Evolutionary conservation across 1,140 invertebrate genomes (phyloP).

Genomic region (Leptinotarsa texana): DNA sequence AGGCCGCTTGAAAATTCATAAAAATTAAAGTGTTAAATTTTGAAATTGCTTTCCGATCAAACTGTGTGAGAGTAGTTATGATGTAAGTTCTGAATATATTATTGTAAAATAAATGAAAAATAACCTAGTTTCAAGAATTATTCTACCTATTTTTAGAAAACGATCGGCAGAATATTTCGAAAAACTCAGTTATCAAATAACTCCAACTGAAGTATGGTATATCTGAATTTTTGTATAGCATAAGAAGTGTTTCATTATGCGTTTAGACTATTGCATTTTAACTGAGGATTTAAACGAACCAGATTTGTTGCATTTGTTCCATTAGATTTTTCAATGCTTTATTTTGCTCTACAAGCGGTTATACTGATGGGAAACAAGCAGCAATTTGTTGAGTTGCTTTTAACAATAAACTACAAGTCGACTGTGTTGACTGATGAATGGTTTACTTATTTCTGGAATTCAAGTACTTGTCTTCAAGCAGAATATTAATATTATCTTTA

Average conservation of each 20-base stretch:
- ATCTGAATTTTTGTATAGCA: constrained; percentile 54
- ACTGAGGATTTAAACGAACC: constrained; percentile 42
- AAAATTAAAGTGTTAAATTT: constrained; percentile 31
- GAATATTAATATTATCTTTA: too few species aligned
- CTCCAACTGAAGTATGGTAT: constrained; percentile 51
- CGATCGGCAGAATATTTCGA: constrained; percentile 38
- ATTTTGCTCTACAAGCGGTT: constrained; percentile 28
- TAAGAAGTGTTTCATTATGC: constrained; percentile 43
- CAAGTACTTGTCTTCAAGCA: too few species aligned
- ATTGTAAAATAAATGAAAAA: constrained; percentile 48
- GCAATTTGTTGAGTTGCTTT: too few species aligned
- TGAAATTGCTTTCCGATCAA: constrained; percentile 31
- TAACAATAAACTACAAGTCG: too few species aligned
- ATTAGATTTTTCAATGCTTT: constrained; percentile 33
- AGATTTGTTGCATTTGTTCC: constrained; percentile 31
- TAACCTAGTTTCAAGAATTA: constrained; percentile 38
- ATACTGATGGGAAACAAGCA: constrained; percentile 15
- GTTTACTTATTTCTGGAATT: too few species aligned
- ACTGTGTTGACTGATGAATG: too few species aligned
- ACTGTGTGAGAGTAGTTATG: constrained; percentile 34
- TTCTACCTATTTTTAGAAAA: constrained; percentile 23
- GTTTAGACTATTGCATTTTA: constrained; percentile 55
- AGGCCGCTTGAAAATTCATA: constrained; percentile 24
- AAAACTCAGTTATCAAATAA: constrained; percentile 43
- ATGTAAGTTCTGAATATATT: constrained; percentile 45